Percentiles rank a stretch among this genome's conserved stretches.
Conservation (phyloP, 2,797 vertebrate species). For the Oreochromis grahami region DNA sequence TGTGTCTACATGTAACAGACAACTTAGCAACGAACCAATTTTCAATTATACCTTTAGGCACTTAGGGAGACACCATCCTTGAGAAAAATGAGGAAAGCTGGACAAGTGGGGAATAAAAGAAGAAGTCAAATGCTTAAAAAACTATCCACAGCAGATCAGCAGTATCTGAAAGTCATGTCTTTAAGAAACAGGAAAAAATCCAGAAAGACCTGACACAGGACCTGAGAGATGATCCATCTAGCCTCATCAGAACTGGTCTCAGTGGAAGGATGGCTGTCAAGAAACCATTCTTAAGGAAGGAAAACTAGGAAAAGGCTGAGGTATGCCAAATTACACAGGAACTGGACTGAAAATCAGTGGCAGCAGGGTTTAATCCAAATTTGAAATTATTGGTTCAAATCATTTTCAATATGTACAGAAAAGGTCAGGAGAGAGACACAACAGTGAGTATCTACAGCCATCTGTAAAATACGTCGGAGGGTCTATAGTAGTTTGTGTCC, state of each 20-base stretch:
- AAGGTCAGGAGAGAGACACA: background rate
- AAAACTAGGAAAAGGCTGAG: background rate
- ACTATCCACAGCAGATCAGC: background rate
- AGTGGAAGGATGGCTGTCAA: background rate
- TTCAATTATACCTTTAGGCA: background rate
- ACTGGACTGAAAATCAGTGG: background rate
- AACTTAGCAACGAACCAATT: background rate
- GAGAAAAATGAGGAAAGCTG: background rate
- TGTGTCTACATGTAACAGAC: background rate
- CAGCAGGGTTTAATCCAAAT: background rate
- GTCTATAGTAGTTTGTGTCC: background rate
- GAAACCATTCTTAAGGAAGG: background rate
- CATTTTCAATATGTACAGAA: background rate
- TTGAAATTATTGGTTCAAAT: background rate
- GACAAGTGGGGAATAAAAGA: background rate
- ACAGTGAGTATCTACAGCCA: background rate
- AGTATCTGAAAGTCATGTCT: background rate
- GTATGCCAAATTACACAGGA: background rate
- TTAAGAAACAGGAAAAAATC: background rate
- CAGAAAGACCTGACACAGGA: background rate
- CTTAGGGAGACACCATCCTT: background rate
- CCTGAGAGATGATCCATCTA: background rate
- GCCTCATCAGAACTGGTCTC: background rate
- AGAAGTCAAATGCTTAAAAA: background rate
- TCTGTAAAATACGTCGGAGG: background rate